phyloP scores from a whole-genome alignment of 2,113 vertebrate species.

The Capreolus pygargus region DNA sequence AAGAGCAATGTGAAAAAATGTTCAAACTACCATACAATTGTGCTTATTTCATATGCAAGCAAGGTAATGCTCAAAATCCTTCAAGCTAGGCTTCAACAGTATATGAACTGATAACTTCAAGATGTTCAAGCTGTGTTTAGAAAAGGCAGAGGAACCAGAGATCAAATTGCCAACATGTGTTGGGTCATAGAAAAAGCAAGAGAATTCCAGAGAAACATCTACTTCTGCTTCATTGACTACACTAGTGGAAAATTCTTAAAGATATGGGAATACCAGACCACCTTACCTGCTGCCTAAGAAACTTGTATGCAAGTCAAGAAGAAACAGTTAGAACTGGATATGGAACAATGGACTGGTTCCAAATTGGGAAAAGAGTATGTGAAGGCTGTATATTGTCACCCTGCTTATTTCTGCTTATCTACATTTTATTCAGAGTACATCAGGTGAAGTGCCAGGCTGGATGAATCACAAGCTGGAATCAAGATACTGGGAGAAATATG shows the following conservation, averaged over 20 bases:
- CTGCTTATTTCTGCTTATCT: background rate
- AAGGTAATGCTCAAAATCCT: background rate
- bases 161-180: background rate
- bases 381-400: background rate
- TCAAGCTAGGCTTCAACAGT: background rate
- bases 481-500: background rate
- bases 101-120: background rate
- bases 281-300: background rate
- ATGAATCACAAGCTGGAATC: background rate
- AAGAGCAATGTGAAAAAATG: background rate
- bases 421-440: background rate
- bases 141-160: background rate
- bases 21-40: background rate
- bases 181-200: background rate
- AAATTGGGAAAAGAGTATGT: background rate
- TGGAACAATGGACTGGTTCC: background rate
- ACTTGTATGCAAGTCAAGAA: background rate
- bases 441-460: background rate
- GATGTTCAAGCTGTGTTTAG: background rate
- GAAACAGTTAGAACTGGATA: background rate
- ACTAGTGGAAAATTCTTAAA: background rate
- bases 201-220: background rate
- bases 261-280: background rate
- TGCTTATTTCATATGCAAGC: background rate
- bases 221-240: background rate